phyloP scores from a whole-genome alignment of 2,888 invertebrate species.

The Bibio marci region DNA sequence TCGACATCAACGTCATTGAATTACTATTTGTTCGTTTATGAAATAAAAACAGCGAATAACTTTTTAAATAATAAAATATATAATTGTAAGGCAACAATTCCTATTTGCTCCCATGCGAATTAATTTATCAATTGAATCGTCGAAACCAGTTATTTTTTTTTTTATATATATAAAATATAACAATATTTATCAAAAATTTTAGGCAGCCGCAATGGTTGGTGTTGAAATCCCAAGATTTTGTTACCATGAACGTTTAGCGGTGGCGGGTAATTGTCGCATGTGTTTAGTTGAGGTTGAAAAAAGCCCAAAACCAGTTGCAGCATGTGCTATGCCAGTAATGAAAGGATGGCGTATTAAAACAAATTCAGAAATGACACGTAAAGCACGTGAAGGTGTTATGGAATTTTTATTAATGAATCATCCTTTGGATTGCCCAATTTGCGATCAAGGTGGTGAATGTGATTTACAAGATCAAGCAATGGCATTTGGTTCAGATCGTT shows the following conservation, averaged over 20 bases:
- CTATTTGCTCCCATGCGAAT: no score
- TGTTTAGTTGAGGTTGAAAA: constrained; percentile 99
- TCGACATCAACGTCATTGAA: no score
- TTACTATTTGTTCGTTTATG: no score
- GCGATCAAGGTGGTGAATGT: constrained; percentile 94
- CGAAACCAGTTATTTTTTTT: no score
- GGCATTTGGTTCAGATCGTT: constrained; percentile 93
- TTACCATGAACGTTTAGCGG: constrained; percentile 94
- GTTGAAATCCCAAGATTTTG: constrained; percentile 98
- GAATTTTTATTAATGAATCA: constrained; percentile 97
- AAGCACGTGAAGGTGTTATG: constrained; percentile 77
- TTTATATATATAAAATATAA: no score
- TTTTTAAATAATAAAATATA: no score
- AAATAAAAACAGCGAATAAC: no score
- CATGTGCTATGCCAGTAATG: constrained; percentile 99
- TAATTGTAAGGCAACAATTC: no score
- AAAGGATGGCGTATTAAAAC: constrained; percentile 99
- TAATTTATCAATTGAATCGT: no score
- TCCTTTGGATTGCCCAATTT: constrained; percentile 98
- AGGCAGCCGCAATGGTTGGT: constrained; percentile 90
- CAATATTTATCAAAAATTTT: constrained; percentile 9
- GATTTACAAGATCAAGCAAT: constrained; percentile 97
- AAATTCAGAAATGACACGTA: constrained; percentile 80
- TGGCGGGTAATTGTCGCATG: constrained; percentile 99
- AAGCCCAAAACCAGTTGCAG: constrained; percentile 93